phyloP scores from a whole-genome alignment of 2,797 vertebrate genomes.

The Sebastolobus alascanus region DNA sequence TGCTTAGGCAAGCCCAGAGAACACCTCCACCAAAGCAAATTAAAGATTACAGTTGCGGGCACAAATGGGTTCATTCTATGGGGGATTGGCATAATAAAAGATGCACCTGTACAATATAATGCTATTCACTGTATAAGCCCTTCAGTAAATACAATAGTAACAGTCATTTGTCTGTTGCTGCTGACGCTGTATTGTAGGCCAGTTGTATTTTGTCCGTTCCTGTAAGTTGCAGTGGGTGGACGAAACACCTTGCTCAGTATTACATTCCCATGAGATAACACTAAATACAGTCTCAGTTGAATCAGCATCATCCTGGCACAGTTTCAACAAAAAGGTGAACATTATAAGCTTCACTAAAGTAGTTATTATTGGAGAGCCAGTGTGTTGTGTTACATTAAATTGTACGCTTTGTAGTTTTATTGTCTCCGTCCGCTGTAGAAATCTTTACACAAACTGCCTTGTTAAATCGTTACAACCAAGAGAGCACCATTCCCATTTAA shows the following conservation, averaged over 20 bases:
- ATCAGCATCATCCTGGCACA: slow-evolving; percentile 5
- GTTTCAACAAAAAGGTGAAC: slow-evolving; percentile 20
- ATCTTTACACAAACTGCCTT: slow-evolving; percentile 46
- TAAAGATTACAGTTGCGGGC: too few relatives aligned
- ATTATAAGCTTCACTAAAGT: slow-evolving; percentile 15
- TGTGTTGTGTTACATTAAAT: slow-evolving; percentile 38
- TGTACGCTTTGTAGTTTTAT: slow-evolving; percentile 33
- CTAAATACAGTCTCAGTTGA: slow-evolving; percentile 1
- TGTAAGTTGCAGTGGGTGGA: background rate
- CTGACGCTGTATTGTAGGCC: background rate
- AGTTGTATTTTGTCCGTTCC: background rate
- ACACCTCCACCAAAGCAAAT: too few relatives aligned
- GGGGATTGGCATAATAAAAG: background rate
- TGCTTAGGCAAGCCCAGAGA: too few relatives aligned
- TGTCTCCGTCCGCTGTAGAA: slow-evolving; percentile 33
- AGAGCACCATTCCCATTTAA: slow-evolving; percentile 27
- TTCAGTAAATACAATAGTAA: background rate
- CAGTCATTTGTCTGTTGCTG: background rate
- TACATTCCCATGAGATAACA: background rate
- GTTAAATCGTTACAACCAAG: slow-evolving; percentile 36
- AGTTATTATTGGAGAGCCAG: slow-evolving; percentile 16
- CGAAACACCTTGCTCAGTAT: background rate
- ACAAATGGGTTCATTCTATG: too few relatives aligned
- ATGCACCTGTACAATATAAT: background rate
- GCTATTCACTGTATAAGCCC: background rate